Base-by-base conservation (phyloP, 2,797 vertebrate genomes). In the Champsocephalus esox region DNA sequence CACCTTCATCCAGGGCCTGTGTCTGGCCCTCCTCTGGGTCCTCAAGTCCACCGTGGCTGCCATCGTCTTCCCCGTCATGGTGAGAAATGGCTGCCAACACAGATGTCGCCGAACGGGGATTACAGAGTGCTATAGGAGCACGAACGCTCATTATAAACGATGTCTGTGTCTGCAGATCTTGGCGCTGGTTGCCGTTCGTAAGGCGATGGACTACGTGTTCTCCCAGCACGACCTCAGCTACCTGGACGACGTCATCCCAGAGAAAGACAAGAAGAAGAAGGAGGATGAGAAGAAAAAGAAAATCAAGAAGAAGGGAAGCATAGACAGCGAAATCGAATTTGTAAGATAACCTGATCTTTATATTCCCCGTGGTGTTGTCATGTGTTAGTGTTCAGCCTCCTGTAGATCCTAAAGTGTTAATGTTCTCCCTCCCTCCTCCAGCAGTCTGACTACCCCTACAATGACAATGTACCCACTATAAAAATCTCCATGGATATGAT, bases 221-320 rank as follows among this genome's bases (percentile, higher is more conserved):
- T 99, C 98, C 60, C 98, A 99, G 83, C 98, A 99, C 0, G 97
- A 99, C 91, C 96, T 99, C 77, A 91, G 98, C 91, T 99, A 99
- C 90, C 96, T 99, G 28, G 98, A 99, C 0, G 98, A 99, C 13
- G 95, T 99, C 92, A 99, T 99, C 94, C 98, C 98, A 63, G 98
- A 99, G 92, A 99, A 99, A 70, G 98, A 99, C 90, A 99, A 99
- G 94, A 99, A 99, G 86, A 99, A 99, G 94, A 99, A 99, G 38
- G 98, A 99, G 85, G 98, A 99, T 0, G 98, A 99, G 83, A 99
- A 99, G 94, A 98, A 96, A 75, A 99, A 98, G 94, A 99, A 99
- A 19, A 95, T 94, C 84, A 98, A 99, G 87, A 95, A 99, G 90
- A 96, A 96, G 80, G 96, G 96, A 73, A 99, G 97, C 91, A 86